Evolutionary conservation across 2,113 vertebrate genomes (phyloP).

Genomic region (Thymallus thymallus): DNA sequence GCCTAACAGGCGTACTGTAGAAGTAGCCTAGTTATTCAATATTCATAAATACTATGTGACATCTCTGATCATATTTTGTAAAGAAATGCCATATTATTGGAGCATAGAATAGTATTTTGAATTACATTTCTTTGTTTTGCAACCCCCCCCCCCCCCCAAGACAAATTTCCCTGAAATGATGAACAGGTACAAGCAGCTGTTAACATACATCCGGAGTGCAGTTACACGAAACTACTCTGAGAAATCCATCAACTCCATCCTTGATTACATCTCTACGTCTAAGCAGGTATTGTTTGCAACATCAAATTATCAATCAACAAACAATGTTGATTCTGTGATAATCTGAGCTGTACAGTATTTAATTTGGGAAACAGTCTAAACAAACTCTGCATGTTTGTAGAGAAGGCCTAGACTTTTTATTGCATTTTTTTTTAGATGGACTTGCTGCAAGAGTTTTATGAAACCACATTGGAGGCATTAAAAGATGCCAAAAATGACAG

Average conservation of each 20-base stretch:
- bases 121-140: too few relatives aligned
- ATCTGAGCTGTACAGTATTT: too few relatives aligned
- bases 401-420: background rate
- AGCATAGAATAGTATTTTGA: too few relatives aligned
- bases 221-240: constrained; percentile 95
- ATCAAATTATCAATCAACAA: background rate
- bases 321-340: too few relatives aligned
- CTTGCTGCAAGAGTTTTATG: constrained; percentile 93
- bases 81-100: too few relatives aligned
- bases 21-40: background rate
- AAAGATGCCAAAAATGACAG: constrained; percentile 95
- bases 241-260: constrained; percentile 92
- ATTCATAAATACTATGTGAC: background rate
- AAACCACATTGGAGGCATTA: constrained; percentile 88
- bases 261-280: constrained; percentile 92
- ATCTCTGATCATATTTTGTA: too few relatives aligned
- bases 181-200: constrained; percentile 98
- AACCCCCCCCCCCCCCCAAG: constrained; percentile 60
- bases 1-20: too few relatives aligned
- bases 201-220: constrained; percentile 97
- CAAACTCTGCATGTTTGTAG: background rate
- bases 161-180: constrained; percentile 99
- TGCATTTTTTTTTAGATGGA: constrained; percentile 83
- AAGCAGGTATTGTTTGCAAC: constrained; percentile 82
- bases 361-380: too few relatives aligned